Base-by-base conservation (phyloP, 2,113 vertebrate species). In the Coryphaenoides rupestris region DNA sequence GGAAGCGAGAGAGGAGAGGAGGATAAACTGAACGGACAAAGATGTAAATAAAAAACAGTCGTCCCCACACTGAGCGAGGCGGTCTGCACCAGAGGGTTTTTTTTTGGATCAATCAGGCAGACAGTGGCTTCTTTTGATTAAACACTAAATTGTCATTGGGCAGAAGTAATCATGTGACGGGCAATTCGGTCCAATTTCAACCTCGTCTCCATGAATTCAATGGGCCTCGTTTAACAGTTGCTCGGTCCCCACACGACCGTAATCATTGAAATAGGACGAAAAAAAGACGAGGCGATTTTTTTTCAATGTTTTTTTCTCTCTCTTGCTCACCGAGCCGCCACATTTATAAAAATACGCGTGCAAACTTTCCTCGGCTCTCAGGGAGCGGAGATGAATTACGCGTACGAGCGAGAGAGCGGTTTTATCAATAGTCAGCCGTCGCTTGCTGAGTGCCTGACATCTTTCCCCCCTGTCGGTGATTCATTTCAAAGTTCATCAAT, bases 401-500 rank as follows among this genome's bases (percentile, higher is more conserved):
- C 98, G 96, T 98, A 97, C 94, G 96, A 98, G 94, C 94, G 96
- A 95, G 97, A 99, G 95, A 98, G 95, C 92, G 97, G 97, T 93
- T 99, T 99, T 98, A 99, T 99, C 96, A 99, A 99, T 96, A 99
- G 97, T 94, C 97, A 97, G 95, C 97, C 97, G 93, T 98, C 97
- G 95, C 96, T 99, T 92, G 97, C 97, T 93, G 97, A 99, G 96
- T 99, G 97, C 94, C 95, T 99, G 96, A 98, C 97, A 95, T 98
- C 96, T 95, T 98, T 99, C 93, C 95, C 96, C 95, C 96, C 96
- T 96, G 96, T 99, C 96, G 95, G 94, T 95, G 97, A 98, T 95
- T 95, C 97, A 95, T 99, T 99, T 98, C 96, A 98, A 98, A 98
- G 96, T 99, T 98, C 97, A 99, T 99, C 97, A 99, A 99, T 99